A percentile compares a stretch with the other conserved stretches of the same genome.
These are phyloP conservation scores for Drosophila rubida DNA, from an alignment of 2,888 invertebrate species.

Conservation along the genomic window DNA sequence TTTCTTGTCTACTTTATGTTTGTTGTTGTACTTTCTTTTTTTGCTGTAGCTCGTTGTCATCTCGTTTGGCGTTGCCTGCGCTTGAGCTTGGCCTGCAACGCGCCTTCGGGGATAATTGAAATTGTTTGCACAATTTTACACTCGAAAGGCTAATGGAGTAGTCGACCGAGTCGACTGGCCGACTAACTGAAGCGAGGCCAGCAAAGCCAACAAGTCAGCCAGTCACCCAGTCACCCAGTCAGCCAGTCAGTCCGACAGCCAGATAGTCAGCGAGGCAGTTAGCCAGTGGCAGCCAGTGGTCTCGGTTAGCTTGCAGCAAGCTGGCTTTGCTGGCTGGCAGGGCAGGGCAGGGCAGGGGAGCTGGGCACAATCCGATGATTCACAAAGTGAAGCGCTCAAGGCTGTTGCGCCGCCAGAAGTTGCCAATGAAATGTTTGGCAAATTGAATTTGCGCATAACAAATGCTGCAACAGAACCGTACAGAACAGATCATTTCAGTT, in stretches of 20 bases:
- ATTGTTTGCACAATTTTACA: conserved; percentile 82
- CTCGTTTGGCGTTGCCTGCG: conserved; percentile 47
- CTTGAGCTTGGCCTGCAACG: conserved; percentile 61
- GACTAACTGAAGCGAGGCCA: conserved; percentile 66
- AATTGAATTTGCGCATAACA: conserved; percentile 74
- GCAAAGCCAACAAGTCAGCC: conserved; percentile 32
- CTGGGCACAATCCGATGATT: conserved; percentile 43
- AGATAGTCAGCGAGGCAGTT: no score
- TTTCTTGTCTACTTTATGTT: conserved; percentile 6
- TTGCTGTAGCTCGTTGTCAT: conserved; percentile 62
- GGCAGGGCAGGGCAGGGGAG: no score
- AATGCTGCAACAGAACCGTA: conserved; percentile 47
- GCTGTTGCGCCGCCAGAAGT: conserved; percentile 64
- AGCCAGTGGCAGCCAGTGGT: conserved; percentile 35
- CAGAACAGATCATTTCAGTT: conserved; percentile 64
- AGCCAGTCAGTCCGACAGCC: conserved; percentile 29
- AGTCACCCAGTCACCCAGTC: conserved; percentile 20
- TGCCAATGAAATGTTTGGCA: conserved; percentile 74
- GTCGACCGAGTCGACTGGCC: conserved; percentile 75
- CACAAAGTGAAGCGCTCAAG: conserved; percentile 55
- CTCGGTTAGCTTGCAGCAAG: conserved; percentile 35
- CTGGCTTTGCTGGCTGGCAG: background rate
- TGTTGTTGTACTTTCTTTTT: background rate
- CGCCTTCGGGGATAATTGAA: conserved; percentile 81
- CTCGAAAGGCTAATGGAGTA: conserved; percentile 80